Evolutionary conservation across 1,140 invertebrate species (phyloP).

Genomic region (Centruroides vittatus): DNA sequence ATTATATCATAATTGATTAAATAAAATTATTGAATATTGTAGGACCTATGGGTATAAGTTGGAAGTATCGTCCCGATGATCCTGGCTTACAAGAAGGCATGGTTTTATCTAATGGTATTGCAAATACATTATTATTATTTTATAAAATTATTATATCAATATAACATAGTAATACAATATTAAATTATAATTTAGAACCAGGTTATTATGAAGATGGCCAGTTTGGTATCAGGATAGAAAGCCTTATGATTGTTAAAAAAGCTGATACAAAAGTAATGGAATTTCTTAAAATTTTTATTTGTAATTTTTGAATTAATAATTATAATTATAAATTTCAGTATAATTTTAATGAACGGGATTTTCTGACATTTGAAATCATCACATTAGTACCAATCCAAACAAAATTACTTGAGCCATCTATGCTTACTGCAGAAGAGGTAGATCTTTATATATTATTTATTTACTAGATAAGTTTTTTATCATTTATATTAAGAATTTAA

Average conservation of each 20-base stretch:
- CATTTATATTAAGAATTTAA: not conserved
- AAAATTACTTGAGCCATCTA: conserved; percentile 57
- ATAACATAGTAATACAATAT: not conserved
- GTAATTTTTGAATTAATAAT: not conserved
- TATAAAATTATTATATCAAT: not conserved
- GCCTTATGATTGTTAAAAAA: conserved; percentile 62
- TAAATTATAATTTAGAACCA: conserved; percentile 34
- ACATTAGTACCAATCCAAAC: conserved; percentile 88
- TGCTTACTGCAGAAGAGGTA: conserved; percentile 45
- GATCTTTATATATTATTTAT: not conserved
- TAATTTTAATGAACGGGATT: conserved; percentile 46
- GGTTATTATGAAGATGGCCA: conserved; percentile 56
- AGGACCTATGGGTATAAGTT: conserved; percentile 62
- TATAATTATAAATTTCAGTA: conserved; percentile 23
- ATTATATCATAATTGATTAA: not conserved
- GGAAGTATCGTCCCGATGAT: conserved; percentile 49
- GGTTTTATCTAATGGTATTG: conserved; percentile 79
- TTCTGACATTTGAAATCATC: conserved; percentile 77
- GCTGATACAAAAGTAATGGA: conserved; percentile 41
- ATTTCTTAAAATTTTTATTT: not conserved
- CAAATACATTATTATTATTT: too few species aligned
- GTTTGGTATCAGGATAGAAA: conserved; percentile 91
- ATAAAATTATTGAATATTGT: not conserved
- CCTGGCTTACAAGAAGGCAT: conserved; percentile 71
- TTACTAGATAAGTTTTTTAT: not conserved